phyloP scores from a whole-genome alignment of 2,888 invertebrate genomes.

The Acrobasis suavella region DNA sequence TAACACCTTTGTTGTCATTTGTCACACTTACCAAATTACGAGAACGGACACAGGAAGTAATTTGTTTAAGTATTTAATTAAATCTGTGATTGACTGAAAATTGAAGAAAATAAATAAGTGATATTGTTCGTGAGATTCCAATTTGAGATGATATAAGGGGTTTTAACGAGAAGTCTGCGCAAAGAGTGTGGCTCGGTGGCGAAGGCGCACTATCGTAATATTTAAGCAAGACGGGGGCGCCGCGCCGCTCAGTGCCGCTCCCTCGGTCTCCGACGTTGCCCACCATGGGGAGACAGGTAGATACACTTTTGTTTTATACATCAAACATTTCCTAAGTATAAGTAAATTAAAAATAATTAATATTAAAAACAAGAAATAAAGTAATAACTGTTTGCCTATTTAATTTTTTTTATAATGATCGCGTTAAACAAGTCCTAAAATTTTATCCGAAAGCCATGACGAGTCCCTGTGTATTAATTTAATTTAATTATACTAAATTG shows the following conservation, averaged over 20 bases:
- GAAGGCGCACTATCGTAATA: slow-evolving; percentile 43
- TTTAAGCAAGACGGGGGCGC: slow-evolving; percentile 60
- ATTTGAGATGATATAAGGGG: slow-evolving; percentile 54
- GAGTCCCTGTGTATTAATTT: too few relatives aligned
- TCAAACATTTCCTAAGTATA: neutral
- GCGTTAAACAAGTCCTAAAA: too few relatives aligned
- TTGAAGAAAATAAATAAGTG: slow-evolving; percentile 4
- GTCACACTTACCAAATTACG: slow-evolving; percentile 34
- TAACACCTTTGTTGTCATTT: slow-evolving; percentile 37
- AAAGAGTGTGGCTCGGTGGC: slow-evolving; percentile 38
- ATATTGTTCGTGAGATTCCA: slow-evolving; percentile 15
- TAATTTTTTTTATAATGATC: too few relatives aligned
- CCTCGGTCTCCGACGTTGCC: slow-evolving; percentile 56
- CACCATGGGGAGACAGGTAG: slow-evolving; percentile 74
- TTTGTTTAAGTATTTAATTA: slow-evolving; percentile 45
- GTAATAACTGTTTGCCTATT: too few relatives aligned
- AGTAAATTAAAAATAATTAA: too few relatives aligned
- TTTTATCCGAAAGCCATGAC: too few relatives aligned
- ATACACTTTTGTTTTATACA: slow-evolving; percentile 27
- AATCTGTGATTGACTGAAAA: slow-evolving; percentile 22
- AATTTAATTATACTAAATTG: slow-evolving; percentile 22
- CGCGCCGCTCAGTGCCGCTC: slow-evolving; percentile 67
- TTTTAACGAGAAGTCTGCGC: slow-evolving; percentile 34
- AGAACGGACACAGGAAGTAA: slow-evolving; percentile 43
- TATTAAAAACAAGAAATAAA: too few relatives aligned